These are phyloP conservation scores for Tauraco erythrolophus DNA, from an alignment of 2,113 vertebrate species.

Conservation along the genomic window DNA sequence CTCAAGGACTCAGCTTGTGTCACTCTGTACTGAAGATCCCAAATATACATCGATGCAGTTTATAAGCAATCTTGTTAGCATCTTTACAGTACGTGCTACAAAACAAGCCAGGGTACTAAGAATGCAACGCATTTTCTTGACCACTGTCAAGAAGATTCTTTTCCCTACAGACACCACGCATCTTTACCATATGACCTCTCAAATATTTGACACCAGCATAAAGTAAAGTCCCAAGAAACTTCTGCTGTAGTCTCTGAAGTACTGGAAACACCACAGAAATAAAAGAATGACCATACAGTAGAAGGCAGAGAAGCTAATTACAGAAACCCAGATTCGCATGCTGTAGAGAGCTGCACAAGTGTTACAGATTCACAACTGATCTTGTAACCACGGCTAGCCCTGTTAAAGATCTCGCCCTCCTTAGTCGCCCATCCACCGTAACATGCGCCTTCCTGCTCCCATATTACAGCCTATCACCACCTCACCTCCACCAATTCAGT, in stretches of 20 bases:
- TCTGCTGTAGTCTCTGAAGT: neutral
- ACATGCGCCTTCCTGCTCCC: neutral
- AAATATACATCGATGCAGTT: neutral
- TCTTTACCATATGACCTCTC: neutral
- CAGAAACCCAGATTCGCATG: neutral
- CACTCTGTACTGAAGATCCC: neutral
- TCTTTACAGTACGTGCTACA: neutral
- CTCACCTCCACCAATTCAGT: neutral
- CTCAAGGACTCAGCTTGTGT: neutral
- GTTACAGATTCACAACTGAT: neutral
- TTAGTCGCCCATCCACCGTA: neutral
- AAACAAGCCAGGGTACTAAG: neutral
- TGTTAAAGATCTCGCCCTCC: neutral
- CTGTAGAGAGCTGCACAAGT: neutral
- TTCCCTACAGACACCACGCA: neutral
- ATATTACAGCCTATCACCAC: too few species aligned
- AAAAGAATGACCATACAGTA: neutral
- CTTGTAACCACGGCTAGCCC: neutral
- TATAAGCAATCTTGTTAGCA: neutral
- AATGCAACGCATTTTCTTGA: neutral
- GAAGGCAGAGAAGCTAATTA: neutral
- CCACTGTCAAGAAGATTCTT: neutral
- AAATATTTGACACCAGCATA: neutral
- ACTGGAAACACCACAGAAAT: neutral
- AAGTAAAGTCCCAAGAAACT: neutral